phyloP scores from a whole-genome alignment of 53 echinoderm and acorn worm genomes.

The Stichopus horrens region DNA sequence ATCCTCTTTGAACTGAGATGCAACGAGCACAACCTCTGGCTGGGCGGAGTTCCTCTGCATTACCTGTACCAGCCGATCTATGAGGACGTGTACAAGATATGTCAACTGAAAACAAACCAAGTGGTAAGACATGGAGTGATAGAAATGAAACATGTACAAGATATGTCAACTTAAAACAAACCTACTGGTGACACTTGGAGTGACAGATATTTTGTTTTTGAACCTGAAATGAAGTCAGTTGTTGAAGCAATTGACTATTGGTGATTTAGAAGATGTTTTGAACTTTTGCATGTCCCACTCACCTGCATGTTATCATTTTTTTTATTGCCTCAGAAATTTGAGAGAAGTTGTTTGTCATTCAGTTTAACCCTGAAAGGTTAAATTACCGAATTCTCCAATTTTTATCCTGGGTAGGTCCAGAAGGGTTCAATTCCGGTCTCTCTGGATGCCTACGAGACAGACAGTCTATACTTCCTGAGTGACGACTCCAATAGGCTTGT shows the following conservation, averaged over 20 bases:
- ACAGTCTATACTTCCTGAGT: conserved; percentile 28
- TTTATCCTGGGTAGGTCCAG: not conserved
- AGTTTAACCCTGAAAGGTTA: too few relatives aligned
- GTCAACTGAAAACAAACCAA: conserved; percentile 24
- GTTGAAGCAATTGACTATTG: too few relatives aligned
- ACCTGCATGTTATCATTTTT: too few relatives aligned
- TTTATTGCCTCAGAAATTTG: too few relatives aligned
- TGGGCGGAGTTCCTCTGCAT: conserved; percentile 44
- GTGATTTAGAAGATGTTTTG: too few relatives aligned
- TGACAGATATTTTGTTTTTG: not conserved
- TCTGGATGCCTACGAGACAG: conserved; percentile 29
- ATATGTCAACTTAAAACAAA: not conserved
- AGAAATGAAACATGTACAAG: not conserved
- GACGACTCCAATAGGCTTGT: conserved; percentile 49
- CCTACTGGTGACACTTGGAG: not conserved
- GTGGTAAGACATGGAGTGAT: conserved; percentile 17
- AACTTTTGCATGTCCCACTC: too few relatives aligned
- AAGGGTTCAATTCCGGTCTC: conserved; percentile 26
- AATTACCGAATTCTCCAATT: not conserved
- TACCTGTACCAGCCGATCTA: conserved; percentile 38
- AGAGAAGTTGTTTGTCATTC: too few relatives aligned
- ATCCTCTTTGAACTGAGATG: conserved; percentile 40
- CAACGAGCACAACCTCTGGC: conserved; percentile 43
- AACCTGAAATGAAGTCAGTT: too few relatives aligned
- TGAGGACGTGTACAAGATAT: conserved; percentile 11